Conservation (phyloP, 2,888 invertebrate species). For the Alloscopus bannaensis region DNA sequence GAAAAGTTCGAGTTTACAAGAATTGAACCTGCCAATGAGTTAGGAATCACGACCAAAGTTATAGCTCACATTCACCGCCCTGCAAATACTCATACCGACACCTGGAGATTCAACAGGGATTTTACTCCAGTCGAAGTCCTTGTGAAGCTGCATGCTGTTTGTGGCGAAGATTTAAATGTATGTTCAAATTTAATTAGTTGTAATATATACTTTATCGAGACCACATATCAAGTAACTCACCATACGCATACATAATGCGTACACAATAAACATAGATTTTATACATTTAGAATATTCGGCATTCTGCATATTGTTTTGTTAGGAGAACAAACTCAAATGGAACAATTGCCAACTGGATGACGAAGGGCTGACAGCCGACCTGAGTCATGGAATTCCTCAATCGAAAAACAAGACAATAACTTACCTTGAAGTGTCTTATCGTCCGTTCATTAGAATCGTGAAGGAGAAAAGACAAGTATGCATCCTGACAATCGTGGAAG, state of each 20-base stretch:
- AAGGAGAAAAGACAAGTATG: slow-evolving; percentile 8
- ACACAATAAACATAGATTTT: too few relatives aligned
- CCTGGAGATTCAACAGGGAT: slow-evolving; percentile 30
- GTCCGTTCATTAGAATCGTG: neutral
- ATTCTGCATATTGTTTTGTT: neutral
- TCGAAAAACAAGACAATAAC: slow-evolving; percentile 31
- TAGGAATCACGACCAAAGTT: slow-evolving; percentile 37
- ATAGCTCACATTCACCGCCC: slow-evolving; percentile 44
- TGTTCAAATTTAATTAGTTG: neutral
- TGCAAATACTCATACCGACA: slow-evolving; percentile 16
- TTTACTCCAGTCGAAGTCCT: slow-evolving; percentile 27
- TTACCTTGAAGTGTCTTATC: slow-evolving; percentile 19
- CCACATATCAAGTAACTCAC: too few relatives aligned
- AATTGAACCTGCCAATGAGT: slow-evolving; percentile 35
- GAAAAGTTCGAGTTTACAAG: slow-evolving; percentile 31
- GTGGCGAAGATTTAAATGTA: slow-evolving; percentile 22
- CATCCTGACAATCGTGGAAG: neutral
- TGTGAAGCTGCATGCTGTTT: neutral
- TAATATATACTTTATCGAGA: slow-evolving; percentile 3
- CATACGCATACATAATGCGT: too few relatives aligned
- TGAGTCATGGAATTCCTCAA: slow-evolving; percentile 23
- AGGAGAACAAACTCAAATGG: slow-evolving; percentile 43
- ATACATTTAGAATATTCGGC: neutral
- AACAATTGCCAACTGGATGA: slow-evolving; percentile 11
- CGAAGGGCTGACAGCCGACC: slow-evolving; percentile 24